Evolutionary conservation across 2,888 invertebrate genomes (phyloP), one percentile per base, ranked within the genome.

Genomic region (Eudasyphora cyanicolor): DNA sequence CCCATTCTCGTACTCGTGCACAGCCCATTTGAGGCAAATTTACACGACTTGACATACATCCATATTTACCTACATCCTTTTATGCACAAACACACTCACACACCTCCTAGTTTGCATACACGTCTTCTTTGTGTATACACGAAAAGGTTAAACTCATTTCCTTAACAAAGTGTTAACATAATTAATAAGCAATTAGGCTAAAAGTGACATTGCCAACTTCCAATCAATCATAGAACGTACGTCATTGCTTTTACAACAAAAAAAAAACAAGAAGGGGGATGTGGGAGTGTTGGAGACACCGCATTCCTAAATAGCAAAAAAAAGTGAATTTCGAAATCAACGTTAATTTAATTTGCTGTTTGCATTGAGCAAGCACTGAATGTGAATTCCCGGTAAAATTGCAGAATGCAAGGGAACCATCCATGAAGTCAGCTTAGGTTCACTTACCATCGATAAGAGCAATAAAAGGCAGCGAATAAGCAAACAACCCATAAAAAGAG

Each of bases 151-250:
- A 78, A 69, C 49, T 77, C 49, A 74, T 57, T 77, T 77, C 77
- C 82, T 73, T 32, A 42, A 64, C 78, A 70, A 76, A 75, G 75
- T 75, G 75, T 82, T 78, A 82, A 79, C 64, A 79, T 75, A 78
- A 82, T 82, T 78, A 78, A 82, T 78, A 82, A 75, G 17, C 70
- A 82, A 78, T 82, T 82, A 75, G 54, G 21, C 24, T 14, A 70
- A 62, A 45, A 70, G 62, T 70, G 74, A 70, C 70, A 82, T 82
- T 77, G 70, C 42, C 29, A 82, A 69, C 62, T 62, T 21, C 21
- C 21, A 70, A 77, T 77, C 70, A 71, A 71, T 77, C 70, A 77
- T 77, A 12, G 14, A 38, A 8, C 10, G 8, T 38, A 8, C 38
- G 1, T 38, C 10, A 38, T 14, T 38, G 8, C 14, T 8, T 38